Base-by-base conservation (phyloP, 2,113 vertebrate species). In the Myrmophylax atrothorax region DNA sequence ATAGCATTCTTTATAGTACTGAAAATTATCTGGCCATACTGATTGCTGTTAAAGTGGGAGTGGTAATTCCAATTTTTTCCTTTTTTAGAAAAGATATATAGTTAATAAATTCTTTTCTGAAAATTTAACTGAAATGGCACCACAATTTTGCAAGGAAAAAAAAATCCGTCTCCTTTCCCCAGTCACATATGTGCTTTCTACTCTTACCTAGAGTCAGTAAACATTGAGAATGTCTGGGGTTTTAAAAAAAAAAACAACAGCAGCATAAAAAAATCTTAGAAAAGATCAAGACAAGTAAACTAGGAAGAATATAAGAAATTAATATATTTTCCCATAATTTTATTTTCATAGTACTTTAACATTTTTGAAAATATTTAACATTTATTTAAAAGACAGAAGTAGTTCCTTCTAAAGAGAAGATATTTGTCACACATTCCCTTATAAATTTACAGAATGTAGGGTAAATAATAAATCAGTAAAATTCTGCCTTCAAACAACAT, bases 31-130 rank as follows among this genome's bases (percentile, higher is more conserved):
- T 58, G 38, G 15, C 9, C 46, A 53, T 84, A 62, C 7, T 20
- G 10, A 29, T 23, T 52, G 40, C 26, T 66, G 13, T 62, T 33
- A 24, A 82, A 74, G 28, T 62, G 46, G 23, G 69, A 8, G 10
- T 29, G 18, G 5, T 0, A 31, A 62, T 24, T 74, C 18, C 0
- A 31, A 33, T 33, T 58, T 64, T 52, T 18, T 4, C 5, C 18
- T 11, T 12, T 49, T 28, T 58, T 66, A 35, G 64, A 46, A 1
- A 80, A 50, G 10, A 44, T 64, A 56, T 31, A 20, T 35, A n/a
- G 78, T 53, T 75, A 75, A 31, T 79, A n/a, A 52, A 49, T n/a
- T 42, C 13, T 60, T 4, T 82, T 84, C 17, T 68, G 40, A 10
- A 88, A 87, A 60, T 69, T 53, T 60, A 75, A 44, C 14, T 53